phyloP scores from a whole-genome alignment of 2,888 invertebrate species.

The Baronia brevicornis region DNA sequence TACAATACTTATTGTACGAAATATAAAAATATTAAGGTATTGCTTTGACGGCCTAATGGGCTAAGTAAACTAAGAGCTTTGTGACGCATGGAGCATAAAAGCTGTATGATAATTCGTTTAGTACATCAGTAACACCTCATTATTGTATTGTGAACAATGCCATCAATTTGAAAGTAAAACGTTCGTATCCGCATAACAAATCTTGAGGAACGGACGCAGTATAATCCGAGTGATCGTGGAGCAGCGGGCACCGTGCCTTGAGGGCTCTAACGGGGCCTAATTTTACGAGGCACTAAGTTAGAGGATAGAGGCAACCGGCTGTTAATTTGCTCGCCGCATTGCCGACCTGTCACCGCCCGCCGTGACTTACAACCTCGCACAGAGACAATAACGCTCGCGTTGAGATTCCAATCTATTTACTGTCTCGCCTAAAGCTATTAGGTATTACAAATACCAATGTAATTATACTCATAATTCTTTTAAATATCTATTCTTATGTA shows the following conservation, averaged over 20 bases:
- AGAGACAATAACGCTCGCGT: conserved; percentile 39
- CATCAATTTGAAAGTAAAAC: too few species aligned
- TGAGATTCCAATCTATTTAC: conserved; percentile 44
- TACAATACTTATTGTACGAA: too few species aligned
- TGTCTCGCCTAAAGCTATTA: conserved; percentile 27
- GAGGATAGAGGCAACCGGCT: conserved; percentile 64
- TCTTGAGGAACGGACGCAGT: conserved; percentile 41
- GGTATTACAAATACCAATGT: conserved; percentile 26
- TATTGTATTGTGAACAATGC: too few species aligned
- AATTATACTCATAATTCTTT: conserved; percentile 33
- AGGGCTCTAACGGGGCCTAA: conserved; percentile 66
- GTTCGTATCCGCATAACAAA: too few species aligned
- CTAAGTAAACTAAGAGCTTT: too few species aligned
- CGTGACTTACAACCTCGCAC: conserved; percentile 53
- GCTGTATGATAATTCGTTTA: too few species aligned
- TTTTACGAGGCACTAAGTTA: conserved; percentile 73
- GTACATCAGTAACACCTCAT: too few species aligned
- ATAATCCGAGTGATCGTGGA: conserved; percentile 37
- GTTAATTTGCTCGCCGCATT: conserved; percentile 66
- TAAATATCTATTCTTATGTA: too few species aligned
- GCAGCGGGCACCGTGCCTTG: conserved; percentile 38
- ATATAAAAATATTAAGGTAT: too few species aligned
- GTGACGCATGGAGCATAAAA: too few species aligned
- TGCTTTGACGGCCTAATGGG: too few species aligned
- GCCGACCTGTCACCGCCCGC: conserved; percentile 67